Conservation (phyloP, 2,888 invertebrate genomes). For the Brachyptera putata region DNA sequence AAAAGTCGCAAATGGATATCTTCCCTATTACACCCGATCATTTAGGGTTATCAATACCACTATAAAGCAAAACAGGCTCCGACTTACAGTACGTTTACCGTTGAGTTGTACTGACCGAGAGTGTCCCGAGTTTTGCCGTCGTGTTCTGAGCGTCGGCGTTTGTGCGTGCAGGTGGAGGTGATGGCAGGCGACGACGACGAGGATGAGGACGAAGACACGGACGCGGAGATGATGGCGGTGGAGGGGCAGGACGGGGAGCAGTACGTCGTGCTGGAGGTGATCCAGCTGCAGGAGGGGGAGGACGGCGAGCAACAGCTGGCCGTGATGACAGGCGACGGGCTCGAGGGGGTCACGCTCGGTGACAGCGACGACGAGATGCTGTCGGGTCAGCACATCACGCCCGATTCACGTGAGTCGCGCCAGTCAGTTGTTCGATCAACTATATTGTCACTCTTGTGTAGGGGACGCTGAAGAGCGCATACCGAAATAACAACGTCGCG, state of each 20-base stretch:
- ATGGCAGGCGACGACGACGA: slow-evolving; percentile 47
- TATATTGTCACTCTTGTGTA: too few species aligned
- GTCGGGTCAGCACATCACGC: slow-evolving; percentile 41
- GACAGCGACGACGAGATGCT: slow-evolving; percentile 47
- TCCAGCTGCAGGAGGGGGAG: slow-evolving; percentile 52
- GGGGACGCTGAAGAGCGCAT: too few species aligned
- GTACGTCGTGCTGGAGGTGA: slow-evolving; percentile 86
- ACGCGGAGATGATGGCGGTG: slow-evolving; percentile 61
- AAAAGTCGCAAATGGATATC: too few species aligned
- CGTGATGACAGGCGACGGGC: slow-evolving; percentile 46
- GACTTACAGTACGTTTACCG: too few species aligned
- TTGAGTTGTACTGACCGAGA: too few species aligned
- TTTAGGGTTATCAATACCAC: too few species aligned
- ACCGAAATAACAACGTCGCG: too few species aligned
- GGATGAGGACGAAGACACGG: slow-evolving; percentile 48
- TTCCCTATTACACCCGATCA: too few species aligned
- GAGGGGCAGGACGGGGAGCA: slow-evolving; percentile 73
- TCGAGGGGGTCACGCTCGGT: slow-evolving; percentile 36
- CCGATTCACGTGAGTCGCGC: slow-evolving; percentile 32
- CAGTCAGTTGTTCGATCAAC: neutral
- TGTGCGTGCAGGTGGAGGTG: slow-evolving; percentile 44
- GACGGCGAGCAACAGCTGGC: slow-evolving; percentile 46
- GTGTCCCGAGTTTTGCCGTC: too few species aligned
- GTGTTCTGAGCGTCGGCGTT: too few species aligned
- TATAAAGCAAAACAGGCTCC: too few species aligned